Evolutionary conservation across 2,888 invertebrate species (phyloP).

Genomic region (Spodoptera picta): DNA sequence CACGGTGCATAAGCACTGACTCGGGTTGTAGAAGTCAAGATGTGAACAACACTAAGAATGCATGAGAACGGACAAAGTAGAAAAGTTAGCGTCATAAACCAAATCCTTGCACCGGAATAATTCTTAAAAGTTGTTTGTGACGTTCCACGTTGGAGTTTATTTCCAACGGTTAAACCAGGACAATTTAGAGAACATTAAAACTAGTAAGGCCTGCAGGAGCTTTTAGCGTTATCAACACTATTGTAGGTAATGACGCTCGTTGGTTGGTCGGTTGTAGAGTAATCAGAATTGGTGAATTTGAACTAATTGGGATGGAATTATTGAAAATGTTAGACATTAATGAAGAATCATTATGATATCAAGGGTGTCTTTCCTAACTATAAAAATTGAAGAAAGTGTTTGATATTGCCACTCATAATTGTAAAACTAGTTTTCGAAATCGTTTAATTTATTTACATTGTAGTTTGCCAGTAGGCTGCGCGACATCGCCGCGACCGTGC

Average conservation of each 20-base stretch:
- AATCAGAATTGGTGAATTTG: no score
- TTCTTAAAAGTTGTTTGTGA: slow-evolving; percentile 46
- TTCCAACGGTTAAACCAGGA: slow-evolving; percentile 29
- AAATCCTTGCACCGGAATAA: slow-evolving; percentile 53
- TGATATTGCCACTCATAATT: no score
- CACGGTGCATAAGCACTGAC: slow-evolving; percentile 43
- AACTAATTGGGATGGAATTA: neutral
- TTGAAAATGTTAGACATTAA: no score
- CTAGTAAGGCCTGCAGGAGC: slow-evolving; percentile 15
- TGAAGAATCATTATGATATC: no score
- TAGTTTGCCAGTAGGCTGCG: no score
- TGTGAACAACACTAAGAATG: slow-evolving; percentile 44
- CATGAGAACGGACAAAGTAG: slow-evolving; percentile 46
- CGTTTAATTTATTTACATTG: no score
- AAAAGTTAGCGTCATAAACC: slow-evolving; percentile 53
- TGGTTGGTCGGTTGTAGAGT: no score
- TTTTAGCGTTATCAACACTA: slow-evolving; percentile 19
- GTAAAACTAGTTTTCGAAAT: no score
- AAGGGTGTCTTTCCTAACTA: no score
- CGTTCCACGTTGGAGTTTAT: slow-evolving; percentile 43
- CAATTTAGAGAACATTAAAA: slow-evolving; percentile 38
- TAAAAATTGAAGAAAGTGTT: no score
- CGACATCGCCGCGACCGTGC: no score
- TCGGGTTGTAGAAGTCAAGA: slow-evolving; percentile 30
- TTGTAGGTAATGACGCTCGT: slow-evolving; percentile 4